A percentile compares a stretch with the other conserved stretches of the same genome.
Evolutionary conservation across 2,888 invertebrate genomes (phyloP).

Genomic region (Lomographa bimaculata): DNA sequence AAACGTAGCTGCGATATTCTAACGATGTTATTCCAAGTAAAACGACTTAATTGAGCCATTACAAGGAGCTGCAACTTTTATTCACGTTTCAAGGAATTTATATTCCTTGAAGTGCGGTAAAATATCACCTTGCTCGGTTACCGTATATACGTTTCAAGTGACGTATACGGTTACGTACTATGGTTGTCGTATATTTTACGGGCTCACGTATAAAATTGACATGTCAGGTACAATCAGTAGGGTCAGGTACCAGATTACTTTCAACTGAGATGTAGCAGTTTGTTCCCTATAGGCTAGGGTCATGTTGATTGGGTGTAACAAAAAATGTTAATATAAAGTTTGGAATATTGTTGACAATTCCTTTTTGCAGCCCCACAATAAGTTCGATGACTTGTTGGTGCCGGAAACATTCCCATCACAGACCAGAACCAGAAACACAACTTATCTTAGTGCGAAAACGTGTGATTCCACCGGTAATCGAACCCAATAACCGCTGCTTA

Average conservation of each 20-base stretch:
- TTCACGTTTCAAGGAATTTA: conserved; percentile 10
- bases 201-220: conserved; percentile 1
- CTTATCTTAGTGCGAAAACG: too few species aligned
- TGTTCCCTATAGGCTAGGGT: conserved; percentile 2
- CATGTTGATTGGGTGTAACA: conserved; percentile 13
- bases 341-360: too few species aligned
- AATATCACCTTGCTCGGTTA: conserved; percentile 7
- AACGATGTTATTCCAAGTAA: conserved; percentile 3
- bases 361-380: too few species aligned
- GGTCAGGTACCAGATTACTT: conserved; percentile 18
- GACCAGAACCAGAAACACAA: too few species aligned
- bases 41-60: conserved; percentile 15
- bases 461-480: too few species aligned
- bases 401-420: too few species aligned
- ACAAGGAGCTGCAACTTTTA: conserved; percentile 6
- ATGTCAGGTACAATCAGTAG: conserved; percentile 5
- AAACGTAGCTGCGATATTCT: too few species aligned
- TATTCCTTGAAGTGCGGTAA: conserved; percentile 10
- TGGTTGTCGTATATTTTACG: conserved; percentile 1
- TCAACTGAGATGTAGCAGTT: conserved; percentile 14
- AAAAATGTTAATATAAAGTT: too few species aligned
- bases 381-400: too few species aligned
- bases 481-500: too few species aligned
- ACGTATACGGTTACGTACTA: not conserved
- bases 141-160: conserved; percentile 1